A percentile compares a stretch with the other conserved stretches of the same genome.
phyloP scores from a whole-genome alignment of 2,113 vertebrate genomes.

The Cygnus atratus region DNA sequence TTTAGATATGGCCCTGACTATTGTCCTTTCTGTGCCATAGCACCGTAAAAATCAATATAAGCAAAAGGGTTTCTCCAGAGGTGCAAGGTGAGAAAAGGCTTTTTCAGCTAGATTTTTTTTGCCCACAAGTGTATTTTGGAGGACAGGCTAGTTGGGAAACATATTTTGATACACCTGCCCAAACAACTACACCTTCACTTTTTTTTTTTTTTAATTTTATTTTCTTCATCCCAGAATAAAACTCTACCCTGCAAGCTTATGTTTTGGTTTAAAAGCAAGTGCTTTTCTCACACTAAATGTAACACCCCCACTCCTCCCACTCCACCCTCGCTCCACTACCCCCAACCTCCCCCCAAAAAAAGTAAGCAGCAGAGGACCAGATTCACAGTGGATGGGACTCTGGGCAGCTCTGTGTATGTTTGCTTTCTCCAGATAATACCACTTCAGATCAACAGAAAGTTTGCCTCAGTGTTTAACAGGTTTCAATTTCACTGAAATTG shows the following conservation, averaged over 20 bases:
- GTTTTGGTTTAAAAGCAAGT: neutral
- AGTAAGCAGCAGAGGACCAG: neutral
- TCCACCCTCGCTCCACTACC: too few relatives aligned
- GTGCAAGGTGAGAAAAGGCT: neutral
- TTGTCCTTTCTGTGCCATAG: neutral
- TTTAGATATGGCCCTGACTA: rapidly evolving
- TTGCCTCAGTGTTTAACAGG: neutral
- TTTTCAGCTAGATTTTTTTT: neutral
- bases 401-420: neutral
- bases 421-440: neutral
- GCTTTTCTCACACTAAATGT: neutral
- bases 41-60: neutral
- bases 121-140: neutral
- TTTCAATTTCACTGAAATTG: neutral
- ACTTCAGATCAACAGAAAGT: neutral
- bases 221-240: neutral
- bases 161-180: neutral
- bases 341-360: too few relatives aligned
- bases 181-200: neutral
- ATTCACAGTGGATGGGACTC: neutral
- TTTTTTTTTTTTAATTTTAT: neutral
- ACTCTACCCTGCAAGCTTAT: neutral
- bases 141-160: neutral
- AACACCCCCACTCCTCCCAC: too few relatives aligned
- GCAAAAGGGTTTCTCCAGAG: neutral